Percentiles rank a stretch among this genome's conserved stretches.
phyloP scores from a whole-genome alignment of 2,888 invertebrate genomes.

The Eupithecia inturbata region DNA sequence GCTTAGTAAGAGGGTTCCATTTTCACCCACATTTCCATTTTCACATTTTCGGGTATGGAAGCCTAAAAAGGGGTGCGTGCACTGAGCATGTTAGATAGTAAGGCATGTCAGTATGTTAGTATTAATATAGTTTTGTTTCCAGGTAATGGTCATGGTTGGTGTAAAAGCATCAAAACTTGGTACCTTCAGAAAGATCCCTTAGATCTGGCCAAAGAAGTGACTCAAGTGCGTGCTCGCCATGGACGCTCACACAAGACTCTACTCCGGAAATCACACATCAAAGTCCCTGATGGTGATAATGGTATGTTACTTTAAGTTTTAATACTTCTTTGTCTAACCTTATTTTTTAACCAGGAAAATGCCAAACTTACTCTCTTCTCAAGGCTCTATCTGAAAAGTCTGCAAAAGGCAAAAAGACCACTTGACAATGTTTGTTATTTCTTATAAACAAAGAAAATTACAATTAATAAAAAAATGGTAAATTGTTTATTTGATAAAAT shows the following conservation, averaged over 20 bases:
- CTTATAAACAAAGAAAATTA: no score
- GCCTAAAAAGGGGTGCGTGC: no score
- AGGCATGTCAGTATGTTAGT: not conserved
- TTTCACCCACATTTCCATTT: no score
- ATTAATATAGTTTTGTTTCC: not conserved
- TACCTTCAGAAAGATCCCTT: conserved; percentile 85
- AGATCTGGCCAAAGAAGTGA: conserved; percentile 86
- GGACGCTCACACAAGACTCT: conserved; percentile 90
- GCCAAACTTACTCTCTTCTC: no score
- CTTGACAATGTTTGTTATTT: no score
- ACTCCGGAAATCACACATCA: conserved; percentile 85
- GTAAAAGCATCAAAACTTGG: conserved; percentile 86
- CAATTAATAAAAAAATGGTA: no score
- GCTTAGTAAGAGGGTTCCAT: no score
- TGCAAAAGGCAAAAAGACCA: not conserved
- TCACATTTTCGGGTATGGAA: no score
- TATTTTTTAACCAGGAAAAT: not conserved
- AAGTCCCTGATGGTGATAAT: conserved; percentile 77
- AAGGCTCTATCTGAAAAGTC: no score
- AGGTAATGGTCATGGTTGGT: conserved; percentile 86
- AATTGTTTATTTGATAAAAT: no score
- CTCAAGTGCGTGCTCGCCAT: conserved; percentile 85
- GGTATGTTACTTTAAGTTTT: conserved; percentile 50
- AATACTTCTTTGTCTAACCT: not conserved
- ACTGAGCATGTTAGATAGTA: no score